Base-by-base conservation (phyloP, 2,888 invertebrate genomes). In the Drosophila peninsularis region DNA sequence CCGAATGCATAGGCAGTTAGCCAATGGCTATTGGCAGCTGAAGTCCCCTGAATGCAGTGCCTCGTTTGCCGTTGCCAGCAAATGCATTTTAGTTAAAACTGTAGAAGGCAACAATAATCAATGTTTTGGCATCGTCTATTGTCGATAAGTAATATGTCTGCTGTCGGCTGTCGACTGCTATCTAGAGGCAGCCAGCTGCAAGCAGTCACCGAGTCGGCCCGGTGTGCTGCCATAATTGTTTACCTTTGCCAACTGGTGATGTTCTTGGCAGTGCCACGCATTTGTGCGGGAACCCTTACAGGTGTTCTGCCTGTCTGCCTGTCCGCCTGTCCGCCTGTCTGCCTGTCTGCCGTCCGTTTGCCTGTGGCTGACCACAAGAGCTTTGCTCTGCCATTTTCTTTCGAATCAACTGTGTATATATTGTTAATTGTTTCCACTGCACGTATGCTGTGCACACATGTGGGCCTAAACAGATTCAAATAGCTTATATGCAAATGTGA, bases 31-130 rank as follows among this genome's bases (percentile, higher is more conserved):
- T 57, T 67, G 68, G 45, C 47, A 68, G 14, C 34, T 24, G 41
- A 44, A 34, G 11, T 56, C 66, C 21, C 30, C 41, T 21, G 24
- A n/a, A 32, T 19, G 21, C 36, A 36, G 24, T 14, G 39, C 24
- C 41, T 41, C 49, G 56, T 14, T 36, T 53, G 58, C 32, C 47
- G 60, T 62, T 67, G 67, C 55, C 62, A 63, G 63, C 61, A 67
- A 77, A 67, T 85, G 75, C 66, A 75, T 82, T 80, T 75, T 70
- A 73, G 78, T 73, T 82, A 88, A 88, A 84, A 88, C 83, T 82
- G 75, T 62, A 80, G 75, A 77, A 82, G 80, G 82, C 88, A 89
- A 80, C 88, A 82, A 87, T 82, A 89, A 89, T 86, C 89, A 84
- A 78, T 82, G 82, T 67, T 66, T 70, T 62, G 81, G 71, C 86